These are phyloP conservation scores for Danio albolineatus DNA, from an alignment of 2,797 vertebrate genomes.

Conservation along the genomic window DNA sequence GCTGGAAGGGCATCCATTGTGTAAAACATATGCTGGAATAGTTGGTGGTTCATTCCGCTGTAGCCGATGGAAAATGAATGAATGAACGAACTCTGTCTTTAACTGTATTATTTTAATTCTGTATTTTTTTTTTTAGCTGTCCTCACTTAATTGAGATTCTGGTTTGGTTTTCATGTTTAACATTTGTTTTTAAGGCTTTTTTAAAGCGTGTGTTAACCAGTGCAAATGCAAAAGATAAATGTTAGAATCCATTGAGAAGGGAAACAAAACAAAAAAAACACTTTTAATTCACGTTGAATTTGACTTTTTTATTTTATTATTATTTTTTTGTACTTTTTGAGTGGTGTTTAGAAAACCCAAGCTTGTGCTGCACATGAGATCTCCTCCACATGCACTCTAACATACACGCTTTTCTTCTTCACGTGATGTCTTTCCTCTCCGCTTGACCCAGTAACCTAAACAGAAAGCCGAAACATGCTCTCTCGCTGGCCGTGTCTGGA, in stretches of 20 bases:
- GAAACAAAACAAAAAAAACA: too few relatives aligned
- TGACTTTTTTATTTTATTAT: too few relatives aligned
- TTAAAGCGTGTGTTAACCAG: neutral
- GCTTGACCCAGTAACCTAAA: slow-evolving; percentile 41
- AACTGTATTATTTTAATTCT: neutral
- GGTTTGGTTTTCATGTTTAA: neutral
- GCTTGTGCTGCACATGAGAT: neutral
- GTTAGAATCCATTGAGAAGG: neutral
- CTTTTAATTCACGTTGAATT: too few relatives aligned
- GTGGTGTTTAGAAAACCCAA: too few relatives aligned
- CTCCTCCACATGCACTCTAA: neutral
- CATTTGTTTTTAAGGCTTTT: neutral
- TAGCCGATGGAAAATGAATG: too few relatives aligned
- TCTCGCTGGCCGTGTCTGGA: neutral
- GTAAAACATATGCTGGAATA: too few relatives aligned
- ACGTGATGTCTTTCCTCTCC: neutral
- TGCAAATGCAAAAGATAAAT: neutral
- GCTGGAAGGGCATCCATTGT: too few relatives aligned
- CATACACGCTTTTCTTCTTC: neutral
- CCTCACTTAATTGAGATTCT: neutral
- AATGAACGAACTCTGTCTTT: neutral
- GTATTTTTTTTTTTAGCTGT: neutral
- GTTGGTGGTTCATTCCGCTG: too few relatives aligned
- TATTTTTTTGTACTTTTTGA: too few relatives aligned
- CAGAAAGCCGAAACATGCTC: slow-evolving; percentile 5